Base-by-base conservation (phyloP, 23 tunicate species). In the Styela plicata region DNA sequence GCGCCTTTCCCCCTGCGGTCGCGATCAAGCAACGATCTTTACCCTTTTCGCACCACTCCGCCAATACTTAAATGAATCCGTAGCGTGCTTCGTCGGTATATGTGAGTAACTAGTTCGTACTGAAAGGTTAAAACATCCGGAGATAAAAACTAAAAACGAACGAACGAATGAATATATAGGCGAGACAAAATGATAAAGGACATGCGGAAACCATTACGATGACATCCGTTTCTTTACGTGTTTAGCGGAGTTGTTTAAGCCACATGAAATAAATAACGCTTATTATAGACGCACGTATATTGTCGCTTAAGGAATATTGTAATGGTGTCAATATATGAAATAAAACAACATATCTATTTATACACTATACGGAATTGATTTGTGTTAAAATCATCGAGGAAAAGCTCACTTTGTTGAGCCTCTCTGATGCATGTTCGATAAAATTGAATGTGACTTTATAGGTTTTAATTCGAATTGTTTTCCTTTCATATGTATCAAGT, bases 171-270 rank as follows among this genome's bases (percentile, higher is more conserved):
- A 62, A 22, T 23, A 62, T 29, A 67, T 25, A 67, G 71, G 71
- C 71, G 71, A 67, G 71, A 67, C 71, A n/a, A 29, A 44, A 44
- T 44, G 81, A 76, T 76, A 76, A 76, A 76, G 81, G 66, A 76
- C 31, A 57, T 44, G 32, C 64, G 81, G 81, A 76, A 76, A 76
- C 81, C 81, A 26, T 53, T 76, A 33, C 81, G 67, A n/a, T n/a
- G n/a, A 76, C 81, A 76, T 76, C 81, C 81, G 81, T 53, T 76
- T 44, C 81, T 5, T 71, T 44, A 5, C n/a, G n/a, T 5, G 57
- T 7, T 44, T 44, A 44, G 13, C 57, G 10, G 13, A 44, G 57
- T 5, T 44, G 57, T 7, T 13, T 7, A 44, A 44, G n/a, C n/a
- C 13, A 44, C 57, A 13, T 7, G 57, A 44, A 5, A 44, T 44